Percentiles rank a stretch among this genome's conserved stretches.
These are phyloP conservation scores for Emydura subglobosa DNA, from an alignment of 2,113 vertebrate genomes.

Conservation along the genomic window DNA sequence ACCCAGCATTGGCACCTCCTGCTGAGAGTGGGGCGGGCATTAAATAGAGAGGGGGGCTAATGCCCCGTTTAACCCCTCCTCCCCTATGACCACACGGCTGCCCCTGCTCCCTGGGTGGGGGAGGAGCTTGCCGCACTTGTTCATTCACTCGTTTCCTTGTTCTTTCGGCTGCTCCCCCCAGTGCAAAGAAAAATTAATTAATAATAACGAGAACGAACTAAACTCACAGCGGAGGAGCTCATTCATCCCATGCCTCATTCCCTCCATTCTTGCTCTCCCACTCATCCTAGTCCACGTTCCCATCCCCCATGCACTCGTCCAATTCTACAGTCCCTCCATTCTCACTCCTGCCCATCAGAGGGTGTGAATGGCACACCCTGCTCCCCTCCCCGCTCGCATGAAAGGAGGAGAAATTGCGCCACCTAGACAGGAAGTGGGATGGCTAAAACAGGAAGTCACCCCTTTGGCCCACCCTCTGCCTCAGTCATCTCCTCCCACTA, in stretches of 20 bases:
- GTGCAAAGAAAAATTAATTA: conserved; percentile 5
- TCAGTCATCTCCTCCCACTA: neutral
- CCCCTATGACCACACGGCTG: neutral
- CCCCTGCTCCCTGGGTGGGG: neutral
- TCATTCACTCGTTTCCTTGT: neutral
- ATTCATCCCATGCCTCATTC: neutral
- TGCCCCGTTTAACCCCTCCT: neutral
- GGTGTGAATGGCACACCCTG: neutral
- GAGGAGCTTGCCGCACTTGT: neutral
- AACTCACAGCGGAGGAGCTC: neutral
- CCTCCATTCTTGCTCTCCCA: neutral
- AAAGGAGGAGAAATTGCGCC: neutral
- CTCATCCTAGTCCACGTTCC: neutral
- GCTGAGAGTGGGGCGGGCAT: neutral
- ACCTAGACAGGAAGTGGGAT: neutral
- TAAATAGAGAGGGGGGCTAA: neutral
- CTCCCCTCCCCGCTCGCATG: neutral
- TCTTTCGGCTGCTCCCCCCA: neutral
- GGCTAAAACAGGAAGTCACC: neutral
- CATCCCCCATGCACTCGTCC: neutral
- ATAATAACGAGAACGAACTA: neutral
- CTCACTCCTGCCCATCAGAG: neutral
- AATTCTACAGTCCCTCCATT: neutral
- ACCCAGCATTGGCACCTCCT: neutral
- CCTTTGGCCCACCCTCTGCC: neutral